Evolutionary conservation across 2,113 vertebrate genomes (phyloP).

Genomic region (Hyperopisus bebe): DNA sequence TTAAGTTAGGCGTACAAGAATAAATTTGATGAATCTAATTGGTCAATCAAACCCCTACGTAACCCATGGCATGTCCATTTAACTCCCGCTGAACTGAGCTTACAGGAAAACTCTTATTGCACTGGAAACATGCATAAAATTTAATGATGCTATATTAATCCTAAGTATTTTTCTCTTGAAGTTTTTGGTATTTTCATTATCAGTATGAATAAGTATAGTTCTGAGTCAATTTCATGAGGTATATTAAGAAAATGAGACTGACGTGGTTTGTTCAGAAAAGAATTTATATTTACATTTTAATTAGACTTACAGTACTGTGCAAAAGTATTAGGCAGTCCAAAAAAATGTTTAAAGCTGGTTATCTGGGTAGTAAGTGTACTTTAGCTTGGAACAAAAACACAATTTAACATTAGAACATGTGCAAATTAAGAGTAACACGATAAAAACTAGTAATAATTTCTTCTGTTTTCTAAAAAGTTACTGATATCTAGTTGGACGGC

Average conservation of each 20-base stretch:
- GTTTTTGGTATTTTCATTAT: not conserved
- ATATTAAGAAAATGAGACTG: not conserved
- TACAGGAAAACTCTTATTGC: not conserved
- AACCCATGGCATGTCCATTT: not conserved
- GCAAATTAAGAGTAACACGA: too few species aligned
- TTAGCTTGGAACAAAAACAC: too few species aligned
- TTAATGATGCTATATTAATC: not conserved
- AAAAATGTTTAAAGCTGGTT: too few species aligned
- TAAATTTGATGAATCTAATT: not conserved
- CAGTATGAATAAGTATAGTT: not conserved
- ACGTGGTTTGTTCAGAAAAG: not conserved
- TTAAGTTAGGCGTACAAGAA: not conserved
- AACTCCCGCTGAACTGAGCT: not conserved
- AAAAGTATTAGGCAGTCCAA: too few species aligned
- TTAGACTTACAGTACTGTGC: too few species aligned
- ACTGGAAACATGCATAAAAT: not conserved
- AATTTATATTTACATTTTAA: not conserved
- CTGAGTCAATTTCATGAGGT: not conserved
- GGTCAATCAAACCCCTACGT: not conserved
- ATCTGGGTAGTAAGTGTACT: too few species aligned
- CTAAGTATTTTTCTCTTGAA: not conserved
- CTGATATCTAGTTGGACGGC: too few species aligned
- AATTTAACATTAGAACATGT: too few species aligned
- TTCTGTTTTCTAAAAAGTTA: too few species aligned
- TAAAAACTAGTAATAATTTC: too few species aligned